These are phyloP conservation scores for Petrocephalus microphthalmus DNA, from an alignment of 2,113 vertebrate genomes.

Conservation along the genomic window DNA sequence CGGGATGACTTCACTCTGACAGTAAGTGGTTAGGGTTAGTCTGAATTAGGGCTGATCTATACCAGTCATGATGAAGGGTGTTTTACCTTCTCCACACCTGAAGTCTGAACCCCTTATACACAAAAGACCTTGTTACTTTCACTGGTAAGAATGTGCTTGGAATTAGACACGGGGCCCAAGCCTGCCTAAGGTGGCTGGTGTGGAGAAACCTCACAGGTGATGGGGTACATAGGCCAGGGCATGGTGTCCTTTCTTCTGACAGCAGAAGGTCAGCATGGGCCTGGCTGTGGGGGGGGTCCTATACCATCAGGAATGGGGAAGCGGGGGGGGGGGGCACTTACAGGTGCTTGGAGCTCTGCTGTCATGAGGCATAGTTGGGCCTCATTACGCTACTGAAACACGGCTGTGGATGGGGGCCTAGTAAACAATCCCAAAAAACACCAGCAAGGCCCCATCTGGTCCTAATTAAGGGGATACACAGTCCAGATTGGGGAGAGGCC, in stretches of 20 bases:
- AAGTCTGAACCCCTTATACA: neutral
- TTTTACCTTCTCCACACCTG: neutral
- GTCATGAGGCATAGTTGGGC: slow-evolving; percentile 42
- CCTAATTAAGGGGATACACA: slow-evolving; percentile 44
- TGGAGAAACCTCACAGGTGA: neutral
- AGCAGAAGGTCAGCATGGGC: neutral
- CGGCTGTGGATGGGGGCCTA: slow-evolving; percentile 15
- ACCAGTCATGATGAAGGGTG: neutral
- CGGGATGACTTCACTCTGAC: neutral
- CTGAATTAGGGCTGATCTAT: neutral
- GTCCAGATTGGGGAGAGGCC: slow-evolving; percentile 40
- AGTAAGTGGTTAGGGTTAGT: neutral
- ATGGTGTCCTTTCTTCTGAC: neutral
- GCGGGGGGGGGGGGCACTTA: neutral
- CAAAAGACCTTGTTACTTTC: neutral
- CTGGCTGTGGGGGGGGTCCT: neutral
- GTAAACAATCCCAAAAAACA: slow-evolving; percentile 40
- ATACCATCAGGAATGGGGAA: no score
- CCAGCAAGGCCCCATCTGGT: slow-evolving; percentile 39
- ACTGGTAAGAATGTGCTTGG: neutral
- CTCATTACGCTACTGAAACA: slow-evolving; percentile 51
- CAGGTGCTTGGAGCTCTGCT: slow-evolving; percentile 27
- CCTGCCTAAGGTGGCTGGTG: neutral
- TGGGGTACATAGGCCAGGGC: neutral
- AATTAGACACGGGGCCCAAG: neutral